These are phyloP conservation scores for Epinotia bilunana DNA, from an alignment of 2,888 invertebrate genomes.

Conservation along the genomic window DNA sequence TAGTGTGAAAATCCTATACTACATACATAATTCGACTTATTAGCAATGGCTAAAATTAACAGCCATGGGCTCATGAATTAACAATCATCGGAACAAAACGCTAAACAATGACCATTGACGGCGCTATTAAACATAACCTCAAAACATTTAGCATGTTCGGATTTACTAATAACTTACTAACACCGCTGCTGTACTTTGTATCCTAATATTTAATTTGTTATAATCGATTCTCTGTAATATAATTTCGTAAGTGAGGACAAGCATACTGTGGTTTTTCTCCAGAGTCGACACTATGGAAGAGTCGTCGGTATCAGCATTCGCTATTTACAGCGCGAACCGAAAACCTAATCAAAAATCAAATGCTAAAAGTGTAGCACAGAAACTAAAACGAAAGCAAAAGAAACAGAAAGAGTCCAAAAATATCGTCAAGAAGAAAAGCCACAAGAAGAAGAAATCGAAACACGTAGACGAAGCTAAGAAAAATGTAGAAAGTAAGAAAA, in stretches of 20 bases:
- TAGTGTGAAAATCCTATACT: neutral
- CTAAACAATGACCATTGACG: neutral
- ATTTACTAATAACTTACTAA: neutral
- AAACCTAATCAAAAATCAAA: slow-evolving; percentile 54
- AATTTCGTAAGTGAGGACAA: neutral
- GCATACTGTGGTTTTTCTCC: neutral
- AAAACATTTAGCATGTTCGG: neutral
- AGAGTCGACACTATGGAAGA: slow-evolving; percentile 51
- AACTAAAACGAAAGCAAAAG: slow-evolving; percentile 61
- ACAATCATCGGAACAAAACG: neutral
- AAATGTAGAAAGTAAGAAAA: slow-evolving; percentile 44
- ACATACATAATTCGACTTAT: neutral
- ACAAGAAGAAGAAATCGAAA: slow-evolving; percentile 65
- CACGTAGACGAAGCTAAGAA: slow-evolving; percentile 41
- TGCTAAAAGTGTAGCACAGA: slow-evolving; percentile 30
- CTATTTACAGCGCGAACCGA: slow-evolving; percentile 64
- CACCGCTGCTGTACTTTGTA: neutral
- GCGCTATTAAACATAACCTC: neutral
- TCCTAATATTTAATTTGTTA: neutral
- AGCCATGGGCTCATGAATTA: neutral
- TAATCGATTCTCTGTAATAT: neutral
- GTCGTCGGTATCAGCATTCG: slow-evolving; percentile 73
- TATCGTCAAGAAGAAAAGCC: slow-evolving; percentile 63
- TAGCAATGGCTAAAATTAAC: neutral
- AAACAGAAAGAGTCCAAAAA: slow-evolving; percentile 59